These are phyloP conservation scores for Prunella himalayana DNA, from an alignment of 2,113 vertebrate genomes.

Conservation along the genomic window DNA sequence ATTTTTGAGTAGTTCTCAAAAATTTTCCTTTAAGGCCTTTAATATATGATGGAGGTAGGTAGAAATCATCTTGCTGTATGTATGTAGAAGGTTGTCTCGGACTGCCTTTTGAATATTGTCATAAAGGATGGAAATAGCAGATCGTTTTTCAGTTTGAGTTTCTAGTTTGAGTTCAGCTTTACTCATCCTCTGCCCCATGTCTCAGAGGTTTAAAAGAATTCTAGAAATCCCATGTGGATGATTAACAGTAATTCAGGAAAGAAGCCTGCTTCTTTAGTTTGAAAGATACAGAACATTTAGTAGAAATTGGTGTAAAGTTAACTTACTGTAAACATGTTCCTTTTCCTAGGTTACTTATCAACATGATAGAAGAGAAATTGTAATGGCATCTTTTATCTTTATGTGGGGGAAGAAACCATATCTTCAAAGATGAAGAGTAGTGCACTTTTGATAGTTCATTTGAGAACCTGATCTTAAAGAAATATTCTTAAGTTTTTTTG, in stretches of 20 bases:
- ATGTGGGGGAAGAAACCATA: neutral
- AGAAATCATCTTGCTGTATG: neutral
- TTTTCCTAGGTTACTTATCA: neutral
- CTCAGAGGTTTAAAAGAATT: neutral
- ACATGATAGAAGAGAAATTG: neutral
- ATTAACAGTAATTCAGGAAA: neutral
- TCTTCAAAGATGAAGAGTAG: neutral
- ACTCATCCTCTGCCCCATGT: neutral
- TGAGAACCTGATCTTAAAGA: neutral
- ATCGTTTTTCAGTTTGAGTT: neutral
- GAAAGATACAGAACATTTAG: neutral
- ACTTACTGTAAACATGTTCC: neutral
- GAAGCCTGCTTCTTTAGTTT: neutral
- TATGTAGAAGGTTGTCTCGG: neutral
- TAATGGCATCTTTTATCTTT: neutral
- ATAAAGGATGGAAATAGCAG: neutral
- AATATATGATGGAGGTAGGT: neutral
- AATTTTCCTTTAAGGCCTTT: neutral
- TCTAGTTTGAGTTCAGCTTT: neutral
- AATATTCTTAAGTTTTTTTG: neutral
- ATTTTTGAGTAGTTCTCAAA: neutral
- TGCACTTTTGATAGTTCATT: neutral
- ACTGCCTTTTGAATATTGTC: neutral
- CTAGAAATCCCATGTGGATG: neutral
- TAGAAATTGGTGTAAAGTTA: neutral